Conservation (phyloP, 2,113 vertebrate species). For the Buteo buteo region DNA sequence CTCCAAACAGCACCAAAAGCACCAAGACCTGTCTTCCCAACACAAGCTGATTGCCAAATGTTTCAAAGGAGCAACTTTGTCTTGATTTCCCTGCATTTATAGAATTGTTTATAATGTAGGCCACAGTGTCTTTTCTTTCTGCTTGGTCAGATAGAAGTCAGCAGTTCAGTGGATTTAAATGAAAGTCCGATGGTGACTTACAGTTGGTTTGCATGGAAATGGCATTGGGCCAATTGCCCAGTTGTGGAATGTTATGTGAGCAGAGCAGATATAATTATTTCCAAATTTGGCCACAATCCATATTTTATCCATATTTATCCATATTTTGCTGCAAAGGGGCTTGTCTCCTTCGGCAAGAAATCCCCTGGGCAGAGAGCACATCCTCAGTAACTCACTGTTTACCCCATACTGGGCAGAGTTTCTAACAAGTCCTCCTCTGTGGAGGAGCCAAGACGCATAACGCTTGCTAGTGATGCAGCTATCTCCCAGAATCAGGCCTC, state of each 20-base stretch:
- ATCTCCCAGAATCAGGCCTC: background rate
- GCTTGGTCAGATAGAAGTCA: slow-evolving; percentile 28
- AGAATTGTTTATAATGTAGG: background rate
- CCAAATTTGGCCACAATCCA: slow-evolving; percentile 44
- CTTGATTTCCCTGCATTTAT: background rate
- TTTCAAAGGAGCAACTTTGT: background rate
- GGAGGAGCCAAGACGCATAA: background rate
- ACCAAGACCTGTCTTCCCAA: background rate
- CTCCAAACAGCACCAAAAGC: background rate
- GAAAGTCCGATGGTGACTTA: background rate
- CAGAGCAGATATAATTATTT: slow-evolving; percentile 22
- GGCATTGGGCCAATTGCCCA: slow-evolving; percentile 35
- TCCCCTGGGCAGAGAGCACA: background rate
- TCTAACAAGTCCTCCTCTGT: background rate
- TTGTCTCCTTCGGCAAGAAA: background rate
- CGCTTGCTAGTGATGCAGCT: background rate
- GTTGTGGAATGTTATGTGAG: slow-evolving; percentile 59
- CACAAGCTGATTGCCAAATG: background rate
- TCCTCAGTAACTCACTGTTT: background rate
- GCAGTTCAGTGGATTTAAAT: slow-evolving; percentile 10
- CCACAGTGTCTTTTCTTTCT: slow-evolving; percentile 30
- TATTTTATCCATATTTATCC: slow-evolving; percentile 53
- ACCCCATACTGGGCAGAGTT: background rate
- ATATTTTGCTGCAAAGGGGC: slow-evolving; percentile 32
- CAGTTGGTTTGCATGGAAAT: background rate